These are phyloP conservation scores for Phodopus roborovskii DNA, from an alignment of 2,113 vertebrate species.

Conservation along the genomic window DNA sequence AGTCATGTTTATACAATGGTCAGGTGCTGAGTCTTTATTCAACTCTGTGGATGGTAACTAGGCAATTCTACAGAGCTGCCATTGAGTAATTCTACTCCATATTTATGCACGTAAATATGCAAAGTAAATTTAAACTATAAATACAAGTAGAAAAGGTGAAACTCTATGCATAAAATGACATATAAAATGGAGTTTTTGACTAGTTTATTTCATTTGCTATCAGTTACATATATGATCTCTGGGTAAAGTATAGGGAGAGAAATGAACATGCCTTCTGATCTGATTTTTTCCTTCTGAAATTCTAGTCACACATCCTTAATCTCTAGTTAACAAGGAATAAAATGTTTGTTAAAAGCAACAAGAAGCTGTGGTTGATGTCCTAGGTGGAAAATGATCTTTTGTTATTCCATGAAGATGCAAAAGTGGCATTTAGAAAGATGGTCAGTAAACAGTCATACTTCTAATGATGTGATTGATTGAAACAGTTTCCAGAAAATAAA, in stretches of 20 bases:
- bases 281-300: not conserved
- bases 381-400: not conserved
- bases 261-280: not conserved
- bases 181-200: not conserved
- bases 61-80: not conserved
- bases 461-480: not conserved
- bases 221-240: not conserved
- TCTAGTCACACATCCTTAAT: not conserved
- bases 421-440: slow-evolving; percentile 15
- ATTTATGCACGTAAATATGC: not conserved
- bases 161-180: not conserved
- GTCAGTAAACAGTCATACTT: not conserved
- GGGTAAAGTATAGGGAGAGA: not conserved
- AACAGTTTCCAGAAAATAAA: slow-evolving; percentile 31
- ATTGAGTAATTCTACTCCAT: not conserved
- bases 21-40: not conserved
- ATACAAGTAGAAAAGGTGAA: not conserved
- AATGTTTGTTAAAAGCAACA: not conserved
- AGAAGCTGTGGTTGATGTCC: not conserved
- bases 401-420: not conserved
- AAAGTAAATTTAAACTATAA: not conserved
- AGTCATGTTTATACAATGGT: not conserved
- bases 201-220: not conserved
- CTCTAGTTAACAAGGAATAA: not conserved
- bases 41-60: not conserved